These are phyloP conservation scores for Liparis tanakae DNA, from an alignment of 2,797 vertebrate species.

Conservation along the genomic window DNA sequence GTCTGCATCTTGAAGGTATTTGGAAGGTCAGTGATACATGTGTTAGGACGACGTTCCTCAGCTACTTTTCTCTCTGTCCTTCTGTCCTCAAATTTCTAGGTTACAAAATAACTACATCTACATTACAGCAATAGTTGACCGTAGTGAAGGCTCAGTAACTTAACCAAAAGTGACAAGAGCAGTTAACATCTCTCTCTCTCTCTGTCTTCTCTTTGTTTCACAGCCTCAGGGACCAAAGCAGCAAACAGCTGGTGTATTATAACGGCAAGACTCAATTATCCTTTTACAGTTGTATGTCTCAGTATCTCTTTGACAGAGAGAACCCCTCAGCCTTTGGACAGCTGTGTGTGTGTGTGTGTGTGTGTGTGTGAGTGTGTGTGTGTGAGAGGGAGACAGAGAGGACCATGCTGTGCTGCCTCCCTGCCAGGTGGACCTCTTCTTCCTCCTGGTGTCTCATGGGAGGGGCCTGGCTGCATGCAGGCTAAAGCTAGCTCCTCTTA, in stretches of 20 bases:
- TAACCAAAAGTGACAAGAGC: conserved; percentile 15
- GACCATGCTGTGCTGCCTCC: conserved; percentile 51
- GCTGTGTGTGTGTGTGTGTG: conserved; percentile 21
- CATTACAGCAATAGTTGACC: conserved; percentile 1
- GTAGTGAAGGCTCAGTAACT: conserved; percentile 12
- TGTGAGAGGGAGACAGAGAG: not conserved
- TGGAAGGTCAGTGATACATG: conserved; percentile 5
- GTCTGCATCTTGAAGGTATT: conserved; percentile 9
- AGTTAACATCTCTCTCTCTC: conserved; percentile 24
- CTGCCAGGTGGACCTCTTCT: conserved; percentile 78
- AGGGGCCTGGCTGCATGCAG: conserved; percentile 68
- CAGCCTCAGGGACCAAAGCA: conserved; percentile 40
- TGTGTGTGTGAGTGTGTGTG: conserved; percentile 27
- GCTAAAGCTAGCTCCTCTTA: conserved; percentile 76
- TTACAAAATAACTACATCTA: conserved; percentile 1
- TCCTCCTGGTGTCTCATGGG: conserved; percentile 77
- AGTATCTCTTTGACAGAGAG: conserved; percentile 48
- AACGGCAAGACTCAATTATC: conserved; percentile 52
- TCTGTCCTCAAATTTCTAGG: conserved; percentile 7
- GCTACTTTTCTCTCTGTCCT: conserved; percentile 10
- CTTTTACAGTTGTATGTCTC: conserved; percentile 57
- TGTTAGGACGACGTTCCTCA: not conserved
- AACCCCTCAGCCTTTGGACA: conserved; percentile 42
- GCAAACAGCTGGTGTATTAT: conserved; percentile 52
- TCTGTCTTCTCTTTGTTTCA: conserved; percentile 41